Evolutionary conservation across 2,797 vertebrate species (phyloP), one percentile per base, ranked within the genome.

Genomic region (Orestias chungarensis): DNA sequence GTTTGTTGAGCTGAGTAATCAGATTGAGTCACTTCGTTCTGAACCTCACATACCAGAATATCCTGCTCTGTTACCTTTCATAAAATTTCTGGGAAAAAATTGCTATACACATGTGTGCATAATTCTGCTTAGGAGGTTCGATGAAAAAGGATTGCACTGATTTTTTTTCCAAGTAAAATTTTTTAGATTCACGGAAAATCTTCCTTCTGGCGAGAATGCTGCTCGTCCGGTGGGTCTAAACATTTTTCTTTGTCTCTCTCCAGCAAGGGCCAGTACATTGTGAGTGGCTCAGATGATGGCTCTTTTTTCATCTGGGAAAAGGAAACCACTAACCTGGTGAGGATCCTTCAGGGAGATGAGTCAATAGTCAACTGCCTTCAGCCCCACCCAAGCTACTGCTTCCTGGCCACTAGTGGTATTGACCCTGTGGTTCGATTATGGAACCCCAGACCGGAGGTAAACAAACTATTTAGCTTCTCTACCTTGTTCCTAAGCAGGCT

Each of bases 281-380:
- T 99, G 88, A 99, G 97, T 0, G 98, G 98, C 75, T 99, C 98
- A 0, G 98, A 99, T 0, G 98, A 99, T 1, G 98, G 98, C 88
- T 99, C 98, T 44, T 98, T 99, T 93, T 99, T 99, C 90, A 97
- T 99, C 92, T 99, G 97, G 97, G 97, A 99, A 91, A 99, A 99
- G 90, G 97, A 98, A 89, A 99, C 98, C 0, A 96, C 96, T 73
- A 99, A 99, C 82, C 95, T 99, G 57, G 96, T 99, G 85, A 95
- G 97, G 64, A 97, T 99, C 88, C 95, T 99, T 66, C 98, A 99
- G 87, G 98, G 98, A 0, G 98, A 99, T 0, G 97, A 99, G 81
- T 99, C 98, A 61, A 99, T 99, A 6, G 98, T 99, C 70, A 99
- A 99, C 87, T 99, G 98, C 77, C 94, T 99, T 47, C 98, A 99